Base-by-base conservation (phyloP, 2,113 vertebrate species). In the Xiphophorus maculatus region DNA sequence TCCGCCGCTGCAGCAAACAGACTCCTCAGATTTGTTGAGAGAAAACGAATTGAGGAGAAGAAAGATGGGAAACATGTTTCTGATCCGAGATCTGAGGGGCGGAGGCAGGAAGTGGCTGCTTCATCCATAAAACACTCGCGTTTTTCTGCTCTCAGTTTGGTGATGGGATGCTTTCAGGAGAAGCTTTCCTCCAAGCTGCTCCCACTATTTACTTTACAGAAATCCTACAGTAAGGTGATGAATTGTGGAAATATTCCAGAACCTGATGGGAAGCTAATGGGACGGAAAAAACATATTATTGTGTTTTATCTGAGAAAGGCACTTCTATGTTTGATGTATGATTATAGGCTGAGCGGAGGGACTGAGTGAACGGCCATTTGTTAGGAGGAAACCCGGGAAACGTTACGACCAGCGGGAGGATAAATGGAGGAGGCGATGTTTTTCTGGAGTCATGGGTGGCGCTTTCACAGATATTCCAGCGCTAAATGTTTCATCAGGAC, bases 401-500 rank as follows among this genome's bases (percentile, higher is more conserved):
- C 19, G 44, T 1, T 10, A 33, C 37, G 33, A 33, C 3, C 12
- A 54, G 35, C 62, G 14, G 40, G 3, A 67, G 51, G 33, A 67
- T 14, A 42, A 19, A 61, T 61, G 51, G 19, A 10, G 2, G 7
- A 32, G 40, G 10, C 66, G 30, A 6, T 32, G 64, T 66, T 58
- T 14, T 32, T 14, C 42, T 29, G 64, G 1, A 28, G 32, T 68
- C 1, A 66, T 42, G 69, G 77, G 69, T 35, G 83, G 79, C 28
- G 4, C 54, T 58, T 68, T 69, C 4, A 40, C 71, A 74, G 75
- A 83, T 73, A 71, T 76, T 69, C 48, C 2, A 44, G 67, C 33
- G 73, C 77, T 87, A 79, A 89, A 84, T 87, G 85, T 91, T 92
- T 89, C 82, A 87, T 88, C 77, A 7, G 73, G 12, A 1, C 73